Evolutionary conservation across 2,113 vertebrate genomes (phyloP).

Genomic region (Colistium nudipinnis): DNA sequence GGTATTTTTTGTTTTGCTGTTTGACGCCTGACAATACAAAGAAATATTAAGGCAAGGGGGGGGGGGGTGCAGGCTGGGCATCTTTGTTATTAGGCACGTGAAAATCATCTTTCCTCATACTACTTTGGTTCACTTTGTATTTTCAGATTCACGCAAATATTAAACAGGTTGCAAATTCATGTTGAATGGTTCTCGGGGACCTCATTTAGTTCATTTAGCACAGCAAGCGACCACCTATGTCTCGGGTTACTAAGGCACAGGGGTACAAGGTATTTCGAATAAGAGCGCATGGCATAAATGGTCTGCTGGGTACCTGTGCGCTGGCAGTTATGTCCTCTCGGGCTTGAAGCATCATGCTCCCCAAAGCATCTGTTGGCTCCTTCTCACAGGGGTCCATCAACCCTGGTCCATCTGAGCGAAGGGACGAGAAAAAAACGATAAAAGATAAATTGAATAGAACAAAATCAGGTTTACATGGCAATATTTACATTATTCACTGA

Average conservation of each 20-base stretch:
- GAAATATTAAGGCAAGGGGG: not conserved
- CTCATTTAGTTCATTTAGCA: not conserved
- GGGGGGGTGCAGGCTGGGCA: not conserved
- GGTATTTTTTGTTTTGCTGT: not conserved
- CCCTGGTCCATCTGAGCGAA: conserved; percentile 82
- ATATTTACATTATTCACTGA: too few relatives aligned
- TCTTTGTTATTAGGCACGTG: too few relatives aligned
- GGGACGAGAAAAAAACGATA: not conserved
- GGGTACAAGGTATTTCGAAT: not conserved
- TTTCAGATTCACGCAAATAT: not conserved
- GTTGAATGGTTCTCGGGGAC: not conserved
- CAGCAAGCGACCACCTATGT: not conserved
- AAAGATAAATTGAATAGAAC: too few relatives aligned
- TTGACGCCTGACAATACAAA: not conserved
- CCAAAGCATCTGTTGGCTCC: conserved; percentile 77
- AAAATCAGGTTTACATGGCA: too few relatives aligned
- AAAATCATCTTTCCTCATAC: not conserved
- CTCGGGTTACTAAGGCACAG: not conserved
- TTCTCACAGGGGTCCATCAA: conserved; percentile 87
- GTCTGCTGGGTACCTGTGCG: conserved; percentile 72
- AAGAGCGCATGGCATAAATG: not conserved
- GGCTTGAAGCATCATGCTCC: conserved; percentile 76
- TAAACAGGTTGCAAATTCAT: not conserved
- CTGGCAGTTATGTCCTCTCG: conserved; percentile 84
- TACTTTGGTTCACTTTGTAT: not conserved